These are phyloP conservation scores for Zhuqinia jingwanae DNA, from an alignment of 2,888 invertebrate species.

Conservation along the genomic window DNA sequence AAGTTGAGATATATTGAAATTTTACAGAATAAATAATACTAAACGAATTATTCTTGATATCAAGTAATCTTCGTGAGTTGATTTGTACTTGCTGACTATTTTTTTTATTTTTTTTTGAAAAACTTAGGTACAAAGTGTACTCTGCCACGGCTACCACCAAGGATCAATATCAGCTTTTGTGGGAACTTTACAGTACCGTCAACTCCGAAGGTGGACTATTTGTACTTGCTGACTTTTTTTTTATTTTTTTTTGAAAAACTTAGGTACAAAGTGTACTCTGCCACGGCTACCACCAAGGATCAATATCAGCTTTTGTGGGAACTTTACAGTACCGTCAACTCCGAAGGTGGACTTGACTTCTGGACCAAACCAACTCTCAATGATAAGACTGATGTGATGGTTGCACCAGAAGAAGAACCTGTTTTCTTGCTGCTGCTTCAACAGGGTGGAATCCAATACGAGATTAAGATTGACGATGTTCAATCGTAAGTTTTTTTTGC, in stretches of 20 bases:
- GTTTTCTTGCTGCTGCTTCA: conserved; percentile 33
- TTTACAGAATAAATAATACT: no score
- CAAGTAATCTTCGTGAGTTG: no score
- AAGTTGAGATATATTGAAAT: conserved; percentile 14
- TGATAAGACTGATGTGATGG: conserved; percentile 83
- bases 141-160: conserved; percentile 82
- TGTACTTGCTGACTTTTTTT: no score
- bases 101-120: background rate
- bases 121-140: conserved; percentile 77
- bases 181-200: conserved; percentile 81
- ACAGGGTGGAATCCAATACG: conserved; percentile 51
- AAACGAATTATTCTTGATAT: no score
- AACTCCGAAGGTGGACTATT: conserved; percentile 81
- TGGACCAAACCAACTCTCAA: conserved; percentile 84
- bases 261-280: conserved; percentile 80
- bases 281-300: conserved; percentile 81
- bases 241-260: background rate
- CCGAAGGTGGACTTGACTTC: conserved; percentile 83
- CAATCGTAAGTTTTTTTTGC: conserved; percentile 63
- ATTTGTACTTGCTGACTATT: no score
- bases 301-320: conserved; percentile 82
- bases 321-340: conserved; percentile 81
- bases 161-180: conserved; percentile 81
- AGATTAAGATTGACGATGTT: conserved; percentile 67
- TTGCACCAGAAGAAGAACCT: conserved; percentile 48